Evolutionary conservation across 2,797 vertebrate genomes (phyloP).

Genomic region (Orestias chungarensis): DNA sequence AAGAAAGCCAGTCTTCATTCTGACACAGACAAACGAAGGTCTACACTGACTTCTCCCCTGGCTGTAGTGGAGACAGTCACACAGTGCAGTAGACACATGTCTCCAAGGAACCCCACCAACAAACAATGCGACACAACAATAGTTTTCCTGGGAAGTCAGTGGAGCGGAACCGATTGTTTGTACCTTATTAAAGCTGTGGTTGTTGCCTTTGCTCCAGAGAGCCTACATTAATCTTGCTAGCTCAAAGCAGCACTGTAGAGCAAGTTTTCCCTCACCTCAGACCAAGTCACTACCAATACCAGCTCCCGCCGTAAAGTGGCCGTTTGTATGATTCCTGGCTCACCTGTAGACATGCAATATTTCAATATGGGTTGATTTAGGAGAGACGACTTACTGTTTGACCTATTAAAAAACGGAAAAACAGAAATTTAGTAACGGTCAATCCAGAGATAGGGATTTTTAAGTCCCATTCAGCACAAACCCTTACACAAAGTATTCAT

Average conservation of each 20-base stretch:
- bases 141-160: conserved; percentile 82
- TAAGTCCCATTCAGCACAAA: conserved; percentile 16
- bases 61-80: conserved; percentile 75
- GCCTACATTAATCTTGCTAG: conserved; percentile 84
- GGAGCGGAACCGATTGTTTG: conserved; percentile 86
- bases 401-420: conserved; percentile 36
- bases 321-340: conserved; percentile 50
- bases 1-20: conserved; percentile 47
- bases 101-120: conserved; percentile 74
- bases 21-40: conserved; percentile 69
- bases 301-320: conserved; percentile 61
- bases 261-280: conserved; percentile 67
- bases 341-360: conserved; percentile 32
- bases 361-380: conserved; percentile 51
- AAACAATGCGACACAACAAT: conserved; percentile 83
- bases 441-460: conserved; percentile 34
- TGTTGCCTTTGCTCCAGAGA: conserved; percentile 86
- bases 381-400: conserved; percentile 24
- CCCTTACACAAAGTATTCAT: conserved; percentile 29
- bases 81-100: conserved; percentile 64
- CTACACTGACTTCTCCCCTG: conserved; percentile 64
- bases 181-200: conserved; percentile 86
- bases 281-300: conserved; percentile 62
- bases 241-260: conserved; percentile 74
- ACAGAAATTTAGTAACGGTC: conserved; percentile 25